A percentile compares a stretch with the other conserved stretches of the same genome.
phyloP scores from a whole-genome alignment of 2,113 vertebrate species.

The Spizaetus ornatus region DNA sequence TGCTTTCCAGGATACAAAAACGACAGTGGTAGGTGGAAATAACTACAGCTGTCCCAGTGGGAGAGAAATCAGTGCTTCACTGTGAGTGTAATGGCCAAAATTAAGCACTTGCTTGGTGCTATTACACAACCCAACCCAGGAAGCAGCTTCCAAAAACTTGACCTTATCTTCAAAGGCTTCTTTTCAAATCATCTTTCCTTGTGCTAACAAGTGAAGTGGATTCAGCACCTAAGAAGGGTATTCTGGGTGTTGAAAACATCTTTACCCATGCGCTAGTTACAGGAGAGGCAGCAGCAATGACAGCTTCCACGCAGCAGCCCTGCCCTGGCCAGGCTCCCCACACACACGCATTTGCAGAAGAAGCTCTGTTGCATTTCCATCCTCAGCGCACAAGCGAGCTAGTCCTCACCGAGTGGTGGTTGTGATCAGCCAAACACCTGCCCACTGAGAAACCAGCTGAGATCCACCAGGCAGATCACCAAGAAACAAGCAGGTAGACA shows the following conservation, averaged over 20 bases:
- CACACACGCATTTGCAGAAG: accelerated
- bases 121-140: conserved; percentile 44
- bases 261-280: not conserved
- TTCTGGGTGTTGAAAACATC: not conserved
- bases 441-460: not conserved
- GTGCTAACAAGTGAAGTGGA: conserved; percentile 21
- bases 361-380: not conserved
- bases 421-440: not conserved
- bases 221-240: conserved; percentile 17
- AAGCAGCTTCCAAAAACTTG: conserved; percentile 59
- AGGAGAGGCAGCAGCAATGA: not conserved
- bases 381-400: accelerated
- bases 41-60: conserved; percentile 44
- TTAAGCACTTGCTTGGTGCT: conserved; percentile 40
- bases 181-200: conserved; percentile 48
- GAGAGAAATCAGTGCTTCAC: conserved; percentile 14
- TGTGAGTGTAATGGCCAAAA: not conserved
- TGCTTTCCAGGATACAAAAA: conserved; percentile 72
- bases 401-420: accelerated
- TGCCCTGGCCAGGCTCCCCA: not conserved
- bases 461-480: not conserved
- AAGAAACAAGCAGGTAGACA: not conserved
- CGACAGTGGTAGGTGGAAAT: conserved; percentile 67
- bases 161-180: conserved; percentile 64
- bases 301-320: not conserved